Base-by-base conservation (phyloP, 1,140 invertebrate genomes). In the Bombus consobrinus region DNA sequence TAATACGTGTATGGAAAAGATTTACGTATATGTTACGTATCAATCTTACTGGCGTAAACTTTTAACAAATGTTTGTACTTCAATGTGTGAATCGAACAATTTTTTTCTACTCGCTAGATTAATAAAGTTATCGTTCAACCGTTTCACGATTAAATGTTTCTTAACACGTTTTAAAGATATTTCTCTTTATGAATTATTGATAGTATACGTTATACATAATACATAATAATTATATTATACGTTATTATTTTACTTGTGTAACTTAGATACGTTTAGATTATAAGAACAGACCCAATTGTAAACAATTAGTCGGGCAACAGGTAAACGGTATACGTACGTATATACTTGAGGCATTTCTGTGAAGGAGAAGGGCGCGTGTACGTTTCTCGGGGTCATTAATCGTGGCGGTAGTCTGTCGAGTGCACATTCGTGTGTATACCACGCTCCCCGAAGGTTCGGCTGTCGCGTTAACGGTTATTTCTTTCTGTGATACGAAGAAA, bases 381-480 rank as follows among this genome's bases (percentile, higher is more conserved):
- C 76, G 71, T 81, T 57, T 71, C 53, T 64, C 89, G 62, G 87
- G 87, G 84, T 90, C 84, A 90, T 91, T 90, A 91, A 91, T 91
- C 90, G 59, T 62, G 89, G 43, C 80, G 43, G 73, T 83, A 68
- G 88, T 73, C 73, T 66, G 76, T 62, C 77, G 72, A 62, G 74
- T 4, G 47, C 68, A 87, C 87, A 86, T 78, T 89, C 87, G 83
- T 86, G 68, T 81, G 78, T 88, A 32, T 12, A 71, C 37, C 57
- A 72, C 80, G 66, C 83, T 80, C 43, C 62, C 22, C 25, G 57
- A 86, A 86, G 86, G 76, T 85, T 73, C 80, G 79, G 64, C 37
- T 86, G 57, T 88, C 78, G 39, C 34, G 83, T 90, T 90, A 90
- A 90, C 89, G 81, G 90, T 92, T 92, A 89, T 92, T 90, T 88